phyloP scores from a whole-genome alignment of 2,888 invertebrate genomes.

The Aelia acuminata region DNA sequence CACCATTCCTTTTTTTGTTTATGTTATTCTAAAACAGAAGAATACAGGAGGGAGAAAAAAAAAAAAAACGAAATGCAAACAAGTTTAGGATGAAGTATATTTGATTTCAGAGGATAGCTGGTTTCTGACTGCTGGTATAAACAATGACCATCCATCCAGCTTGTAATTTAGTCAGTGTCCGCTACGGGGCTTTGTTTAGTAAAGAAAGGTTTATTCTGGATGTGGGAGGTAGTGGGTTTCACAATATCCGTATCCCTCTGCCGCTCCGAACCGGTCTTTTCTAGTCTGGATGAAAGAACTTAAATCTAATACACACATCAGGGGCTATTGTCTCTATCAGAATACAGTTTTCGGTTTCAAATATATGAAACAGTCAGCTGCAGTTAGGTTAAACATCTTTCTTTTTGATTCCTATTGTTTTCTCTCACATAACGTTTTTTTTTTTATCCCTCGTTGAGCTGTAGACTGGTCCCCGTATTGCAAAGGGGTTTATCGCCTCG shows the following conservation, averaged over 20 bases:
- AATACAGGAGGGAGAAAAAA: background rate
- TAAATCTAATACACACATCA: constrained; percentile 24
- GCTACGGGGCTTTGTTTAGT: constrained; percentile 8
- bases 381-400: background rate
- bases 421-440: background rate
- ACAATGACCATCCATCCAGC: constrained; percentile 43
- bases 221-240: constrained; percentile 26
- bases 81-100: constrained; percentile 25
- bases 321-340: background rate
- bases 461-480: background rate
- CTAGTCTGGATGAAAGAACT: background rate
- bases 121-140: constrained; percentile 8
- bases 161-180: constrained; percentile 41
- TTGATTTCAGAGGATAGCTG: constrained; percentile 40
- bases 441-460: background rate
- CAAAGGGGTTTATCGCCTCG: background rate
- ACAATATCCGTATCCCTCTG: constrained; percentile 10
- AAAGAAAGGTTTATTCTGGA: constrained; percentile 9
- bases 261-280: background rate
- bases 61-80: constrained; percentile 16
- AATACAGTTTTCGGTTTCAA: background rate
- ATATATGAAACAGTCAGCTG: background rate
- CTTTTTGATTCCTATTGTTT: background rate
- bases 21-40: background rate
- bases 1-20: background rate